Evolutionary conservation across 35 echinoderm and acorn worm species (phyloP).

Genomic region (Patiria miniata): DNA sequence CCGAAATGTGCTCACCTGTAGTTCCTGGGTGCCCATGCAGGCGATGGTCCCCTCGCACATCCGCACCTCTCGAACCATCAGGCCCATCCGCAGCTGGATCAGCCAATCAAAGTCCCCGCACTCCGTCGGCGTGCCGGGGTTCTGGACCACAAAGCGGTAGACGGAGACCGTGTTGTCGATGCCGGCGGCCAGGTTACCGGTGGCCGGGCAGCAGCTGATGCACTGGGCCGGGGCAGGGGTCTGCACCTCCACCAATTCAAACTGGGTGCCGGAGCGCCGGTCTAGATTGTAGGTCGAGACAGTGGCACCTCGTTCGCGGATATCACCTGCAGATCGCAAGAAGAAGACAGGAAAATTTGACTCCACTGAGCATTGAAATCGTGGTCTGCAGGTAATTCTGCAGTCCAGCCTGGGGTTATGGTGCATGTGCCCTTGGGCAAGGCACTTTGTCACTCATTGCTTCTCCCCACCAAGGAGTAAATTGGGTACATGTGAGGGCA

Average conservation of each 20-base stretch:
- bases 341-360: too few relatives aligned
- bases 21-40: neutral
- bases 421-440: too few relatives aligned
- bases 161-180: neutral
- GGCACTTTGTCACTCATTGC: too few relatives aligned
- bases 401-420: too few relatives aligned
- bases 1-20: neutral
- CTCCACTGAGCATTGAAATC: too few relatives aligned
- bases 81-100: neutral
- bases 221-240: slow-evolving; percentile 3
- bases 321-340: neutral
- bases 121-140: neutral
- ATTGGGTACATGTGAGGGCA: too few relatives aligned
- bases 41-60: slow-evolving; percentile 5
- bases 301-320: neutral
- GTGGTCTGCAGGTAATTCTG: too few relatives aligned
- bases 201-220: neutral
- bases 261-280: neutral
- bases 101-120: slow-evolving; percentile 1
- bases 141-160: neutral
- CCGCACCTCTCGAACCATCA: neutral
- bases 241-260: neutral
- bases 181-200: slow-evolving; percentile 1
- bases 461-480: too few relatives aligned
- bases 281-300: neutral